A percentile compares a stretch with the other conserved stretches of the same genome.
These are phyloP conservation scores for Leptestheria dahalacensis DNA, from an alignment of 1,140 invertebrate species.

Conservation along the genomic window DNA sequence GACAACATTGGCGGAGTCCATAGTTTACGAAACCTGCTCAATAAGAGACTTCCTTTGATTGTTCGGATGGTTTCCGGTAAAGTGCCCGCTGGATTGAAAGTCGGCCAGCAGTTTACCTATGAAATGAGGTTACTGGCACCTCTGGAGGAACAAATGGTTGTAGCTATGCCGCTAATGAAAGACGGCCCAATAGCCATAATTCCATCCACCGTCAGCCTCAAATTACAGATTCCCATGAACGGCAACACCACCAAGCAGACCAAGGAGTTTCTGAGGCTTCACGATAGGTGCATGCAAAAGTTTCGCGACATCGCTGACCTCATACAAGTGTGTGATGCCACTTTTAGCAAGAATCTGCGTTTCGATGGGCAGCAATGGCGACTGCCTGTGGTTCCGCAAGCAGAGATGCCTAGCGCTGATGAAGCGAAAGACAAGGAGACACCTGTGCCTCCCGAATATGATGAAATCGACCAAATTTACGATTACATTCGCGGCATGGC, in stretches of 20 bases:
- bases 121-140: constrained; percentile 66
- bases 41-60: constrained; percentile 74
- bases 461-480: constrained; percentile 93
- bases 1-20: constrained; percentile 87
- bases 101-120: constrained; percentile 49
- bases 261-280: constrained; percentile 61
- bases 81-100: constrained; percentile 49
- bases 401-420: constrained; percentile 25
- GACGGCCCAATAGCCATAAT: constrained; percentile 51
- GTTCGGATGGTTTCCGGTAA: constrained; percentile 77
- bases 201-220: constrained; percentile 67
- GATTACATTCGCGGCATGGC: constrained; percentile 85
- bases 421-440: constrained; percentile 33
- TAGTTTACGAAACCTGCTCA: constrained; percentile 63
- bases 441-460: constrained; percentile 41
- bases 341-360: constrained; percentile 24
- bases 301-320: constrained; percentile 68
- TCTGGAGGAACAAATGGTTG: constrained; percentile 64
- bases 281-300: constrained; percentile 60
- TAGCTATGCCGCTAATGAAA: constrained; percentile 50
- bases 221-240: constrained; percentile 67
- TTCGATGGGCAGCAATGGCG: constrained; percentile 23
- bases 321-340: constrained; percentile 38
- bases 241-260: constrained; percentile 60
- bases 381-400: constrained; percentile 18